phyloP scores from a whole-genome alignment of 2,113 vertebrate species.

The Australoheros scitulus region DNA sequence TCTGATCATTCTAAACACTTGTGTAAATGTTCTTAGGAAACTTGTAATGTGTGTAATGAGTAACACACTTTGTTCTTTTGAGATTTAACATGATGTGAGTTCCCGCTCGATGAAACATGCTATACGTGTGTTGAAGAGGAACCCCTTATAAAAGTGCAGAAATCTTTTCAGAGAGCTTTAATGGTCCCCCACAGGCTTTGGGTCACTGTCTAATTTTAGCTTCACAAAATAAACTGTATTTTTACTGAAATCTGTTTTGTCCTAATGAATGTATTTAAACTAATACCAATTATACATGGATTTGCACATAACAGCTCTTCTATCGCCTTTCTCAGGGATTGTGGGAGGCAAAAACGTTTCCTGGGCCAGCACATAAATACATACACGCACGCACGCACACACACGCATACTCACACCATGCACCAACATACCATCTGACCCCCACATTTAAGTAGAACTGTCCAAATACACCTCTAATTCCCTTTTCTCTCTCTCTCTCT shows the following conservation, averaged over 20 bases:
- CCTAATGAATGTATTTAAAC: neutral
- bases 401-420: neutral
- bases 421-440: neutral
- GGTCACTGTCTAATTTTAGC: constrained; percentile 64
- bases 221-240: constrained; percentile 75
- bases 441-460: constrained; percentile 3
- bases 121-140: constrained; percentile 4
- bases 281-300: neutral
- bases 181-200: constrained; percentile 21
- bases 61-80: constrained; percentile 11
- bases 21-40: constrained; percentile 16
- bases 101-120: neutral
- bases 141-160: neutral
- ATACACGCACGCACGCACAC: neutral
- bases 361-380: neutral
- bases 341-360: neutral
- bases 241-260: constrained; percentile 58
- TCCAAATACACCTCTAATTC: neutral
- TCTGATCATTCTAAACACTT: neutral
- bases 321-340: neutral
- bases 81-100: neutral
- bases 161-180: too few species aligned
- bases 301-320: neutral
- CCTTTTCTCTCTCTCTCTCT: neutral
- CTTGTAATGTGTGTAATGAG: constrained; percentile 19